Evolutionary conservation across 2,888 invertebrate genomes (phyloP).

Genomic region (Agrotis puta): DNA sequence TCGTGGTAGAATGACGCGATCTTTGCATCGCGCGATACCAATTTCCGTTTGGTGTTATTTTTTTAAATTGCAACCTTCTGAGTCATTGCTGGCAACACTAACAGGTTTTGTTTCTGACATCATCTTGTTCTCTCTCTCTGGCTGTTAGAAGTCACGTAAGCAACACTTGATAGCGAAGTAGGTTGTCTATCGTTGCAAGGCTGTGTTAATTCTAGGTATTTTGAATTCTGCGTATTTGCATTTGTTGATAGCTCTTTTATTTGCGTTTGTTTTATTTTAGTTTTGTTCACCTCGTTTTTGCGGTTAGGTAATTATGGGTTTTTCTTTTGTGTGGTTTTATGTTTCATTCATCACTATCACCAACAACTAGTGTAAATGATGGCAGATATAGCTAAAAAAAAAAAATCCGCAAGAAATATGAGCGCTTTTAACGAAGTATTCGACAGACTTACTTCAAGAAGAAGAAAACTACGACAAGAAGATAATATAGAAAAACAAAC

Average conservation of each 20-base stretch:
- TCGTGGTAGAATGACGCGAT: constrained; percentile 48
- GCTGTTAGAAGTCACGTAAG: constrained; percentile 36
- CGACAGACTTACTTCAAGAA: no score
- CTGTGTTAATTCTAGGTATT: constrained; percentile 35
- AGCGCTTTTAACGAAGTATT: no score
- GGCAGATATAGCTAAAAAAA: no score
- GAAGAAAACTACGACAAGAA: no score
- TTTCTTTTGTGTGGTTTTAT: no score
- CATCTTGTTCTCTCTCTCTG: constrained; percentile 42
- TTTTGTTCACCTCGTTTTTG: not conserved
- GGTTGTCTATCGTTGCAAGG: constrained; percentile 28
- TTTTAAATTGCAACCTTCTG: constrained; percentile 48
- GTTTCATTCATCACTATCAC: not conserved
- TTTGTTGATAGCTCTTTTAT: constrained; percentile 21
- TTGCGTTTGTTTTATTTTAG: constrained; percentile 11
- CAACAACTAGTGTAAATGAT: not conserved
- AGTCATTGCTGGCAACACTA: constrained; percentile 46
- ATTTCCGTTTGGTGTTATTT: constrained; percentile 59
- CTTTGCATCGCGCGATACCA: constrained; percentile 43
- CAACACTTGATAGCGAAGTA: constrained; percentile 35
- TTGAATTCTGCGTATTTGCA: constrained; percentile 40
- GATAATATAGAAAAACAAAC: not conserved
- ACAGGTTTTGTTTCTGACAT: constrained; percentile 64
- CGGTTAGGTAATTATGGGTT: no score
- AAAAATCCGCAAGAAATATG: no score